Base-by-base conservation (phyloP, 2,888 invertebrate species). In the Herminia tarsipennalis region DNA sequence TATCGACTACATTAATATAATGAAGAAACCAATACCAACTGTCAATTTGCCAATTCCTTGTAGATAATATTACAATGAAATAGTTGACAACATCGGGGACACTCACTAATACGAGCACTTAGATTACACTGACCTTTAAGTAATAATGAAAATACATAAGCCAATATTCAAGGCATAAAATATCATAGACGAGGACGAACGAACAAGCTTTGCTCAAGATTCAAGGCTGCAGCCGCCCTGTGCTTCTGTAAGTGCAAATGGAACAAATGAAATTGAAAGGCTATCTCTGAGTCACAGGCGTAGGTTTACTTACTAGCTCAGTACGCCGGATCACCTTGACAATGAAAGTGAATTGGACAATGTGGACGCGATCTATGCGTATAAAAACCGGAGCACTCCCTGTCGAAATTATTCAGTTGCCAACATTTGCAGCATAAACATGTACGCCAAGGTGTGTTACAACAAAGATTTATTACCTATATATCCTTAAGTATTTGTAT, bases 401-500 rank as follows among this genome's bases (percentile, higher is more conserved):
- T 75, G 64, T 66, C 69, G 68, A 86, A 81, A 88, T 83, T 90
- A 91, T 89, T 91, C 90, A 90, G 90, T 90, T 89, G 65, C 89
- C 90, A 88, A 83, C 87, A 75, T 76, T 82, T 81, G 73, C 76
- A 81, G 78, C 75, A 86, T 74, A 83, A 90, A 89, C 90, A 91
- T 91, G 91, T 91, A 84, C 90, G 86, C 91, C 70, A 91, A 91
- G 90, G 90, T 91, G 76, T 73, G 85, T 83, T 14, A 54, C 35
- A 67, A 60, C 32, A 56, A 54, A 37, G 3, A 39, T 32, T 36
- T 42, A 51, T 49, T 53, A 53, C 20, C 18, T 40, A n/a, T n/a
- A n/a, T n/a, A 30, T 18, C 25, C 22, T 13, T 3, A 13, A 32
- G 39, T 30, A 35, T 27, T 55, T 33, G 35, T 14, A 32, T n/a